phyloP scores from a whole-genome alignment of 2,888 invertebrate species.

The Campoplex capitator region DNA sequence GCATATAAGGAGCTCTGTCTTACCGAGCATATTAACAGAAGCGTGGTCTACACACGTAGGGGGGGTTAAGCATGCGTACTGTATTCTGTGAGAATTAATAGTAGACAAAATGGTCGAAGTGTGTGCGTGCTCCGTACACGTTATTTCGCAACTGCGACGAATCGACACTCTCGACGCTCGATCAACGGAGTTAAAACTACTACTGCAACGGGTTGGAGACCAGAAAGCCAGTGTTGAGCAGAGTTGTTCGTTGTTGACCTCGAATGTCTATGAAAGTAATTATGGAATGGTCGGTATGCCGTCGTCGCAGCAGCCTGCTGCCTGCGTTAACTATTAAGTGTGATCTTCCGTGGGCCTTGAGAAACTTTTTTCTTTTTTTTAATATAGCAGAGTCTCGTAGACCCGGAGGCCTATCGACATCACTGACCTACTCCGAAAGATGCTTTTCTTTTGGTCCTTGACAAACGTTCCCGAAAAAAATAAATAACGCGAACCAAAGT shows the following conservation, averaged over 20 bases:
- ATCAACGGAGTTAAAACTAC: conserved; percentile 8
- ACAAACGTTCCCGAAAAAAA: neutral
- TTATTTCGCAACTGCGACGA: conserved; percentile 42
- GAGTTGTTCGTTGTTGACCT: conserved; percentile 65
- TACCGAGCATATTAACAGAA: conserved; percentile 9
- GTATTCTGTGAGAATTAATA: conserved; percentile 7
- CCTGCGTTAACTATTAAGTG: conserved; percentile 46
- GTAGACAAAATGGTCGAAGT: conserved; percentile 18
- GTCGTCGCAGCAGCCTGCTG: conserved; percentile 27
- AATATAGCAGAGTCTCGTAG: neutral
- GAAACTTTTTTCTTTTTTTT: conserved; percentile 4
- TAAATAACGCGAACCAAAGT: neutral
- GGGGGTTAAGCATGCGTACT: neutral
- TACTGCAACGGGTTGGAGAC: neutral
- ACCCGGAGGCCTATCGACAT: neutral
- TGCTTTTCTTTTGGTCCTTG: neutral
- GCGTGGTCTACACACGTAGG: neutral
- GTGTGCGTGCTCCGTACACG: neutral
- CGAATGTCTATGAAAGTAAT: conserved; percentile 69
- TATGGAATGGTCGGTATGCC: conserved; percentile 61
- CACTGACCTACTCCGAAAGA: neutral
- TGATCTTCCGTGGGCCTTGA: conserved; percentile 64
- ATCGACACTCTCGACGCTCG: conserved; percentile 20
- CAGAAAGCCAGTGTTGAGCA: conserved; percentile 17
- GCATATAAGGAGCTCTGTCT: conserved; percentile 14